A percentile compares a stretch with the other conserved stretches of the same genome.
These are phyloP conservation scores for Zosterops borbonicus DNA, from an alignment of 2,113 vertebrate species.

Conservation along the genomic window DNA sequence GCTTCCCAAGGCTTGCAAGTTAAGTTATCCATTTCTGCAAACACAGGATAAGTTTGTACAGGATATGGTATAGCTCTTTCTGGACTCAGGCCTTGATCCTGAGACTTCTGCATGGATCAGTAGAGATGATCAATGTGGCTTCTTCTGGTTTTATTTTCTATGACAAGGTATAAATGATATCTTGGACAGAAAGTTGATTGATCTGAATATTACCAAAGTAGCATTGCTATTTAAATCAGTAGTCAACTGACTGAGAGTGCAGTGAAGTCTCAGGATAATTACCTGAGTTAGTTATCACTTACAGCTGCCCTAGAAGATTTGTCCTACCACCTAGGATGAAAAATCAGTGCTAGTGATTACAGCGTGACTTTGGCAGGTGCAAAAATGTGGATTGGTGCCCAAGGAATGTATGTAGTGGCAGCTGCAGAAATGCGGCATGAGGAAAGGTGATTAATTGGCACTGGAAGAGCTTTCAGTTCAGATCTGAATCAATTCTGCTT, in stretches of 20 bases:
- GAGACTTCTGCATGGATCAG: neutral
- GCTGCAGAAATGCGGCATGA: neutral
- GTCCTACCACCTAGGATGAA: neutral
- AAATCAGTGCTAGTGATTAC: neutral
- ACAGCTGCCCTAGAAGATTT: neutral
- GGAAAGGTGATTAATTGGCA: conserved; percentile 20
- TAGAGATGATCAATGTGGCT: neutral
- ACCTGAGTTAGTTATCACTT: neutral
- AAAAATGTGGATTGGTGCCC: neutral
- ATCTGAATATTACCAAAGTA: neutral
- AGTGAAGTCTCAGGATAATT: neutral
- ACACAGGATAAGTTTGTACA: neutral
- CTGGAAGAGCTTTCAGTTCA: conserved; percentile 14
- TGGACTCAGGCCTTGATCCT: neutral
- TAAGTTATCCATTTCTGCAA: neutral
- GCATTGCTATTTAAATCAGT: neutral
- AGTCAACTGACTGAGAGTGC: neutral
- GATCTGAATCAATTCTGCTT: conserved; percentile 5
- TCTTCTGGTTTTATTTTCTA: neutral
- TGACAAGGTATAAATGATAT: neutral
- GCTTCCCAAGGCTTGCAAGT: neutral
- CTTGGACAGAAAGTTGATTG: neutral
- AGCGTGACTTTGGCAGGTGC: fast-evolving
- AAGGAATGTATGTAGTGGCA: neutral
- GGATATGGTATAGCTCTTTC: neutral